Evolutionary conservation across 2,888 invertebrate genomes (phyloP).

Genomic region (Drosophila nr. perissopoda): DNA sequence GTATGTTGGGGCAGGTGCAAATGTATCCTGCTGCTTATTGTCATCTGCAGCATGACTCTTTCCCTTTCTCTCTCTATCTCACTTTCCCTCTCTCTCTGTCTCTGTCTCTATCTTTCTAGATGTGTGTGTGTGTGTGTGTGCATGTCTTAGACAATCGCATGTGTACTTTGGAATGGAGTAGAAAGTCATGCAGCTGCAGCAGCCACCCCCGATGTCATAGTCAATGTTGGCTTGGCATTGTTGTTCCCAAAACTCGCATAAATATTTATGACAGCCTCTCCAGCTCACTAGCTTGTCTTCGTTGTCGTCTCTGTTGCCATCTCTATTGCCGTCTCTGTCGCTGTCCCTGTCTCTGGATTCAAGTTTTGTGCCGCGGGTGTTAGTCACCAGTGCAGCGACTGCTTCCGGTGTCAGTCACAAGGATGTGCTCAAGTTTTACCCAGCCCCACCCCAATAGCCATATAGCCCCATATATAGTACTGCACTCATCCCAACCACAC

Average conservation of each 20-base stretch:
- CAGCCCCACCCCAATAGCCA: constrained; percentile 24
- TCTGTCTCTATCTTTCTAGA: background rate
- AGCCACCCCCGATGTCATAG: constrained; percentile 21
- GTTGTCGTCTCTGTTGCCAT: constrained; percentile 33
- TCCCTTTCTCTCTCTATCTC: constrained; percentile 1
- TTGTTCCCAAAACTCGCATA: constrained; percentile 84
- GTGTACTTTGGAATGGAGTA: constrained; percentile 49
- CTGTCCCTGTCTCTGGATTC: constrained; percentile 24
- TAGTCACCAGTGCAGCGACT: constrained; percentile 64
- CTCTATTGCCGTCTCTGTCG: constrained; percentile 38
- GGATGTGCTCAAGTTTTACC: constrained; percentile 60
- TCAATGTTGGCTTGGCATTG: constrained; percentile 66
- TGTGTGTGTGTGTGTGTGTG: constrained; percentile 31
- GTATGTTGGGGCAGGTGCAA: constrained; percentile 54
- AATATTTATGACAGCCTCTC: constrained; percentile 83
- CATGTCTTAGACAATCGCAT: constrained; percentile 76
- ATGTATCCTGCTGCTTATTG: constrained; percentile 79
- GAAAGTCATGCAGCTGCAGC: constrained; percentile 9
- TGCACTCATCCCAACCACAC: background rate
- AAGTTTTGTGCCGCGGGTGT: constrained; percentile 66
- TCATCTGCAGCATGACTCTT: constrained; percentile 59
- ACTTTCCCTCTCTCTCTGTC: background rate
- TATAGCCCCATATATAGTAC: background rate
- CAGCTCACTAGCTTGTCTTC: constrained; percentile 63
- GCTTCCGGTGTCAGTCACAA: constrained; percentile 77